These are phyloP conservation scores for Sisyra nigra DNA, from an alignment of 2,888 invertebrate species.

Conservation along the genomic window DNA sequence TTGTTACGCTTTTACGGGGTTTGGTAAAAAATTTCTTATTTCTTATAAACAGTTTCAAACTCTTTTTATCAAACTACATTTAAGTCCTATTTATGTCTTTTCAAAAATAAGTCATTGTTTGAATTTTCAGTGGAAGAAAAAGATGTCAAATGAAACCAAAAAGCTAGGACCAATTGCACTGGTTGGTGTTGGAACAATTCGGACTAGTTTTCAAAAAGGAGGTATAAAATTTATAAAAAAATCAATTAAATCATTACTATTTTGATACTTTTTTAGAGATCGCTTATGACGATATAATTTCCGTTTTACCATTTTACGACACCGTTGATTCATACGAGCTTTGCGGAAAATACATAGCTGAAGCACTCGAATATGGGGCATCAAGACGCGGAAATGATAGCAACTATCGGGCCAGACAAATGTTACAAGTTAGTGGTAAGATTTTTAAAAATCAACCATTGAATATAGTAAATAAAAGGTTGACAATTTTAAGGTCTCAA, in stretches of 20 bases:
- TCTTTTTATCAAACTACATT: too few species aligned
- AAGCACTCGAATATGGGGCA: slow-evolving; percentile 42
- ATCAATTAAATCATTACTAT: background rate
- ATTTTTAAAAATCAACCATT: too few species aligned
- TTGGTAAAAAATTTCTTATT: too few species aligned
- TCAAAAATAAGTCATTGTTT: background rate
- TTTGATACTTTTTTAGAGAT: slow-evolving; percentile 33
- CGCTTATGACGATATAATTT: slow-evolving; percentile 50
- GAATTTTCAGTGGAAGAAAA: slow-evolving; percentile 28
- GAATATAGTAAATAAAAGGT: too few species aligned
- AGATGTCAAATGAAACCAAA: slow-evolving; percentile 37
- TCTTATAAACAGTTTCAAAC: too few species aligned
- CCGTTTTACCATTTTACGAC: slow-evolving; percentile 62
- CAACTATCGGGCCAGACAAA: slow-evolving; percentile 30
- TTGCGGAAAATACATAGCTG: slow-evolving; percentile 43
- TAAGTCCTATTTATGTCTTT: background rate
- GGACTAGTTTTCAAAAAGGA: slow-evolving; percentile 49
- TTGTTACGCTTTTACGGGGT: too few species aligned
- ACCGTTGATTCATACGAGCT: slow-evolving; percentile 55
- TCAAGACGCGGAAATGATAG: slow-evolving; percentile 23
- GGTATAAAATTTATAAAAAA: slow-evolving; percentile 27
- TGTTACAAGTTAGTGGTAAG: slow-evolving; percentile 50
- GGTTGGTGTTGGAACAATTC: slow-evolving; percentile 51
- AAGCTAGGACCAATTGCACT: slow-evolving; percentile 48
- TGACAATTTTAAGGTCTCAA: too few species aligned